A percentile compares a stretch with the other conserved stretches of the same genome.
phyloP scores from a whole-genome alignment of 2,797 vertebrate species.

The Ara ararauna region DNA sequence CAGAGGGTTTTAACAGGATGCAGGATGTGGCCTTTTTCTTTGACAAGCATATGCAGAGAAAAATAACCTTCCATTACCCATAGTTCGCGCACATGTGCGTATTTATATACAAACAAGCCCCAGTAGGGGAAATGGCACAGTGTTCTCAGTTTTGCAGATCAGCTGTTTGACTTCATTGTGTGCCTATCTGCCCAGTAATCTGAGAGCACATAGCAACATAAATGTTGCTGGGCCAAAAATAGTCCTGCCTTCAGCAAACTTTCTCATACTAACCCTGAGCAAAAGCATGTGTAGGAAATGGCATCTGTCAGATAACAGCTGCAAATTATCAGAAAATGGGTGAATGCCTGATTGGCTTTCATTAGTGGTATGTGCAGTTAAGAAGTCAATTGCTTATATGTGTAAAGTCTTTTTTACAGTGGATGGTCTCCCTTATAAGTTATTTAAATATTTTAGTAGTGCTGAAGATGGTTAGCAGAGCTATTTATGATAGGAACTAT shows the following conservation, averaged over 20 bases:
- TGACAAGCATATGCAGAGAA: conserved; percentile 13
- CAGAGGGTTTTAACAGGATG: conserved; percentile 10
- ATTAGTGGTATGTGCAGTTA: not conserved
- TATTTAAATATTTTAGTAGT: not conserved
- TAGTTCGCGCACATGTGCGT: not conserved
- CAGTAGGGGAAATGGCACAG: conserved; percentile 52
- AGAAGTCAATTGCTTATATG: not conserved
- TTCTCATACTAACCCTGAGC: conserved; percentile 60
- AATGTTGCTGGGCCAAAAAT: conserved; percentile 70
- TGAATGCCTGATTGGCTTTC: not conserved
- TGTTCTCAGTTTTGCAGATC: conserved; percentile 67
- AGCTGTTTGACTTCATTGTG: conserved; percentile 70
- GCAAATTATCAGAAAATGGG: conserved; percentile 61
- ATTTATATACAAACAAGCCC: conserved; percentile 45
- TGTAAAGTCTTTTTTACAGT: not conserved
- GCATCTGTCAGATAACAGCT: conserved; percentile 64
- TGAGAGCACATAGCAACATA: conserved; percentile 74
- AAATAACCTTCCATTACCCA: conserved; percentile 44
- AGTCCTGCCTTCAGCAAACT: conserved; percentile 63
- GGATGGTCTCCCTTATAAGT: not conserved
- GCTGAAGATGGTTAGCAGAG: not conserved
- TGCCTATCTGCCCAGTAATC: conserved; percentile 64
- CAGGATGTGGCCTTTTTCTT: conserved; percentile 48
- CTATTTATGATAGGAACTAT: not conserved
- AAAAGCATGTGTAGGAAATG: conserved; percentile 65